Evolutionary conservation across 2,888 invertebrate genomes (phyloP), one percentile per base, ranked within the genome.

Genomic region (Spodoptera exigua): DNA sequence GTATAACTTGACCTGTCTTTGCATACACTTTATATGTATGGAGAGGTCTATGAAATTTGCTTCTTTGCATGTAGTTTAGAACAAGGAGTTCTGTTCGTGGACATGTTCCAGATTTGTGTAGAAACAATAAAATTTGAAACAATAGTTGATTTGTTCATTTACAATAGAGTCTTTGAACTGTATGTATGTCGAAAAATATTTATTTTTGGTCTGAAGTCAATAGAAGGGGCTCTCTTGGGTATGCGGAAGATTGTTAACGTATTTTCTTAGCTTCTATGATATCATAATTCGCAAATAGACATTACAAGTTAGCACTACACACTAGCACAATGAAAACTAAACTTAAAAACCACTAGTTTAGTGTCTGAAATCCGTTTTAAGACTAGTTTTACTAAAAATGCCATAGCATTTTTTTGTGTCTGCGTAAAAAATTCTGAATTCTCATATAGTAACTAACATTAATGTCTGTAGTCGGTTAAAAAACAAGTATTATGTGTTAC

Each of bases 131-230:
- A 75, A 74, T 64, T 68, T 11, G 52, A 73, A 63, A 77, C 76
- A 77, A 77, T 69, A 62, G 61, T 41, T 63, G 5, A 53, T 75
- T 74, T 77, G 76, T 78, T 73, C 70, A 48, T n/a, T 37, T 52
- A 59, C 57, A 60, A 78, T 73, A 78, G 48, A 53, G 77, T 75
- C 76, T 78, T 51, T 66, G 76, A 78, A 75, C 76, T 61, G 37
- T 62, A 68, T 61, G 27, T 71, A 48, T 77, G 76, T 74, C 78
- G 60, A 65, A 77, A 70, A 77, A 76, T 75, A 63, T 71, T 69
- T 71, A 61, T 64, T 70, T 67, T 62, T 17, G 41, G 53, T 61
- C 44, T 55, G 61, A 64, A 75, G 74, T 78, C 71, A 69, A 78
- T 70, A 73, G 45, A 35, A 51, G 60, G 55, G 53, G 56, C 49